These are phyloP conservation scores for Macropus fuliginosus DNA, from an alignment of 2,797 vertebrate genomes.

Conservation along the genomic window DNA sequence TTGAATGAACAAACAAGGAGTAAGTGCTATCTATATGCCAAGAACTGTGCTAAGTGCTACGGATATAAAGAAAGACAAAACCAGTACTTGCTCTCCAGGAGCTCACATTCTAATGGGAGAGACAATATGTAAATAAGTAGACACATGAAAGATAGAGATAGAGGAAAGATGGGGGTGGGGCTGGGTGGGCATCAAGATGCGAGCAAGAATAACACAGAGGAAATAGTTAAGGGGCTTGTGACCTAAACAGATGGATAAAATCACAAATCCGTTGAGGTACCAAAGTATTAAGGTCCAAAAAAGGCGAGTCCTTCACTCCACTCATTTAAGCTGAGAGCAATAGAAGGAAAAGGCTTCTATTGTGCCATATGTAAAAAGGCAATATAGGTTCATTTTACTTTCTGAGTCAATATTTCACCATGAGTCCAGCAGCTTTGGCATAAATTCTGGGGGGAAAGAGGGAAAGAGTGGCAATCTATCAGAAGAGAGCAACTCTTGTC, in stretches of 20 bases:
- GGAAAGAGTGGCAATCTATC: neutral
- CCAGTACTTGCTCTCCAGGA: neutral
- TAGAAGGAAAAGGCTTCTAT: neutral
- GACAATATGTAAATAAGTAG: slow-evolving; percentile 3
- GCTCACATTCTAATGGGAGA: neutral
- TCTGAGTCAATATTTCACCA: neutral
- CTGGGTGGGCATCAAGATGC: neutral
- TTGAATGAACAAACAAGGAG: neutral
- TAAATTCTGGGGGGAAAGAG: neutral
- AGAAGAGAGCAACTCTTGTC: neutral
- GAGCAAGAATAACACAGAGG: neutral
- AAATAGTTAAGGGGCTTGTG: neutral
- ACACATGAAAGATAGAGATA: neutral
- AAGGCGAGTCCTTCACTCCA: neutral
- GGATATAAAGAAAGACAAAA: neutral
- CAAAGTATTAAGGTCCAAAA: neutral
- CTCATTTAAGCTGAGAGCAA: neutral
- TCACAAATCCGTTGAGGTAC: neutral
- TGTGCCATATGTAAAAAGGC: neutral
- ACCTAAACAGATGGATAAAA: neutral
- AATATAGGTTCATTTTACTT: neutral
- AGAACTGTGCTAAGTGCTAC: neutral
- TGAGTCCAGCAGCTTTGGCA: slow-evolving; percentile 1
- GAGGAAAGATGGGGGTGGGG: neutral
- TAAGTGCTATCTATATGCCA: neutral